These are phyloP conservation scores for Papio anubis DNA, from an alignment of 2,113 vertebrate genomes.

Conservation along the genomic window DNA sequence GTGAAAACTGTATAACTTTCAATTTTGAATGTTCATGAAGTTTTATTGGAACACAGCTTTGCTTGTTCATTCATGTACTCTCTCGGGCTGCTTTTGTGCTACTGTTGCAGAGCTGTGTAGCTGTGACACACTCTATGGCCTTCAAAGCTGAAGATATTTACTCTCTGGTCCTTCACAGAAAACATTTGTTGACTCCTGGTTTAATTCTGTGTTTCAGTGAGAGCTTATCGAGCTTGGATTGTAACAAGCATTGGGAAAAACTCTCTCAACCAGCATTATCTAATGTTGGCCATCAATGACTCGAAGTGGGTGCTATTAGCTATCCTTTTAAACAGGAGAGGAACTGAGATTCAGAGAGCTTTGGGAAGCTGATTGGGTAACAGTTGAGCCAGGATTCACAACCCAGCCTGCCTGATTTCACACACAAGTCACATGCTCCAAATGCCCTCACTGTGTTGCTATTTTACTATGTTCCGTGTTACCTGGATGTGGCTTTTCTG, in stretches of 20 bases:
- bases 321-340: not conserved
- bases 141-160: not conserved
- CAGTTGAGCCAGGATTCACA: not conserved
- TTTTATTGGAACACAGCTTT: not conserved
- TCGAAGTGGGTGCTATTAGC: not conserved
- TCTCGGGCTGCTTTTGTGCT: not conserved
- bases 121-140: not conserved
- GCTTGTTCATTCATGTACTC: not conserved
- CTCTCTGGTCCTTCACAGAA: not conserved
- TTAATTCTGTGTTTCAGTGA: not conserved
- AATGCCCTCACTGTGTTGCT: not conserved
- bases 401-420: not conserved
- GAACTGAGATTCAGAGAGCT: not conserved
- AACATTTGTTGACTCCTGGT: not conserved
- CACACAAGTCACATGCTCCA: not conserved
- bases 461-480: accelerated
- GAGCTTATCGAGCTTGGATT: not conserved
- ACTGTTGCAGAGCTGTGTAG: not conserved
- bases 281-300: not conserved
- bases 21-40: not conserved
- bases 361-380: not conserved
- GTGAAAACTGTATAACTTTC: not conserved
- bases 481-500: not conserved
- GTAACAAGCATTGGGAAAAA: not conserved
- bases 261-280: not conserved